Conservation (phyloP, 2,113 vertebrate species). For the Bos indicus region DNA sequence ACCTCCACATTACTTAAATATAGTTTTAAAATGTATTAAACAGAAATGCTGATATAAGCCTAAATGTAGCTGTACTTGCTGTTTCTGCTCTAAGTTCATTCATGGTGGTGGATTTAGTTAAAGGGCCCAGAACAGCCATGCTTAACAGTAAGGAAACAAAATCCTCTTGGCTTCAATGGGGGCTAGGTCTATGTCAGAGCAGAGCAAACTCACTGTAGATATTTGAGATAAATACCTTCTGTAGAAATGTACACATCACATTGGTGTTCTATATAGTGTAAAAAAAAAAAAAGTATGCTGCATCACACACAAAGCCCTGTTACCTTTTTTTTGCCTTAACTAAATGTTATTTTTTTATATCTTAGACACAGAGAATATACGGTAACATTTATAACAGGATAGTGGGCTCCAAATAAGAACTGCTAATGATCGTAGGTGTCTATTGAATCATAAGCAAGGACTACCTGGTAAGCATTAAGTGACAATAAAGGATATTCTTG, state of each 20-base stretch:
- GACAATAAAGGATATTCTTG: slow-evolving; percentile 54
- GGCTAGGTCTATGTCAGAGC: background rate
- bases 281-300: background rate
- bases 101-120: slow-evolving; percentile 39
- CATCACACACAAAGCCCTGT: background rate
- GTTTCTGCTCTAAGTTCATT: slow-evolving; percentile 56
- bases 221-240: slow-evolving; percentile 1
- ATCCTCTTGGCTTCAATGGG: slow-evolving; percentile 15
- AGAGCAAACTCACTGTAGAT: background rate
- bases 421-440: slow-evolving; percentile 19
- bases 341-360: slow-evolving; percentile 28
- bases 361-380: background rate
- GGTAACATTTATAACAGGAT: slow-evolving; percentile 42
- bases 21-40: slow-evolving; percentile 56
- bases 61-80: slow-evolving; percentile 46
- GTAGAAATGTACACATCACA: background rate
- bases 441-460: slow-evolving; percentile 55
- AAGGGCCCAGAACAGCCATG: slow-evolving; percentile 14
- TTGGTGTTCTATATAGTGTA: background rate
- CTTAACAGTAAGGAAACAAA: slow-evolving; percentile 33
- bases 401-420: slow-evolving; percentile 23
- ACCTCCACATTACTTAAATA: slow-evolving; percentile 56
- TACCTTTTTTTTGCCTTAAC: background rate
- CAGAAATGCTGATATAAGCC: slow-evolving; percentile 57
- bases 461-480: slow-evolving; percentile 50